Evolutionary conservation across 2,113 vertebrate genomes (phyloP).

Genomic region (Nicator chloris): DNA sequence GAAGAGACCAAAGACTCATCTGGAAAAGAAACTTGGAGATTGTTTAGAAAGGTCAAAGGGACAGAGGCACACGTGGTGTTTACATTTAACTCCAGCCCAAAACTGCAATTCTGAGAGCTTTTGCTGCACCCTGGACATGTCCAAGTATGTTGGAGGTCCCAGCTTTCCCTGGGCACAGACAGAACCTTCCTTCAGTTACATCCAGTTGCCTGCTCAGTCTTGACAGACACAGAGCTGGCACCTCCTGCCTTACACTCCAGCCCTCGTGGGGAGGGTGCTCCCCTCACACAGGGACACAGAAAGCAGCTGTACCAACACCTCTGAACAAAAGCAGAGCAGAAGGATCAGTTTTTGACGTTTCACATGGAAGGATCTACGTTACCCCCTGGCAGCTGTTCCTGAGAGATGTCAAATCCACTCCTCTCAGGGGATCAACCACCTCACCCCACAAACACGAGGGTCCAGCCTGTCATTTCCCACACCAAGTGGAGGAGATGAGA

Average conservation of each 20-base stretch:
- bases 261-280: not conserved
- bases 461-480: not conserved
- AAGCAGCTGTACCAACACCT: not conserved
- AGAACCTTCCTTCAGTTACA: not conserved
- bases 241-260: rapidly evolving
- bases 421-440: not conserved
- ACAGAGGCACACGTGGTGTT: not conserved
- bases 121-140: not conserved
- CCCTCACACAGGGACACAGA: too few relatives aligned
- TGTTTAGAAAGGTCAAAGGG: not conserved
- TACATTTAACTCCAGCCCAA: not conserved
- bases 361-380: rapidly evolving
- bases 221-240: not conserved
- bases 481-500: not conserved
- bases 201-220: not conserved
- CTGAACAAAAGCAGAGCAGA: not conserved
- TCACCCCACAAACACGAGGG: not conserved
- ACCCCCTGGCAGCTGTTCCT: not conserved
- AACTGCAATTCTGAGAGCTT: not conserved
- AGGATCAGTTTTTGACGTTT: not conserved
- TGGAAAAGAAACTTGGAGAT: not conserved
- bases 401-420: not conserved
- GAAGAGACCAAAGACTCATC: not conserved
- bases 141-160: not conserved
- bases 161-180: not conserved